Percentiles rank a stretch among this genome's conserved stretches.
Evolutionary conservation across 2,797 vertebrate genomes (phyloP).

Genomic region (Brachyrhaphis roseni): DNA sequence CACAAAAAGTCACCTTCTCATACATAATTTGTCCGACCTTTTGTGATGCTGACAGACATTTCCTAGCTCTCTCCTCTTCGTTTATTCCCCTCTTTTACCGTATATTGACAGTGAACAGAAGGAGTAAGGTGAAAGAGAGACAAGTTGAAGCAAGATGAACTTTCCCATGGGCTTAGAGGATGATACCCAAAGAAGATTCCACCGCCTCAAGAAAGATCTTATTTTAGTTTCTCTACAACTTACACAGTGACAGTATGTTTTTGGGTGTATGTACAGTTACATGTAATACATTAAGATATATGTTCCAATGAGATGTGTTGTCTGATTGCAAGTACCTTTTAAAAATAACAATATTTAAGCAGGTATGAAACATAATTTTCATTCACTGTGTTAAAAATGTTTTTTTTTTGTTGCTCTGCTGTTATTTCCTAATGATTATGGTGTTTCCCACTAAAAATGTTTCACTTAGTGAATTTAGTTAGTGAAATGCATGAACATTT

Average conservation of each 20-base stretch:
- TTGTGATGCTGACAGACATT: conserved; percentile 16
- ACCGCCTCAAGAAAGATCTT: background rate
- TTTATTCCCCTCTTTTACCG: conserved; percentile 14
- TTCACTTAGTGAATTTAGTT: background rate
- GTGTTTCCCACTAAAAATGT: background rate
- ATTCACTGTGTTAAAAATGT: background rate
- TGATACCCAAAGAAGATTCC: background rate
- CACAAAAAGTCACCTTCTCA: conserved; percentile 48
- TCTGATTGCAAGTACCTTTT: background rate
- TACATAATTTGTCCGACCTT: conserved; percentile 47
- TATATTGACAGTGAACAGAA: conserved; percentile 54
- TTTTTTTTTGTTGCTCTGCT: background rate
- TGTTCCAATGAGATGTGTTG: background rate
- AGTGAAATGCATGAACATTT: background rate
- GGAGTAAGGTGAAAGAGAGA: conserved; percentile 24
- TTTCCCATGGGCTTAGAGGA: background rate
- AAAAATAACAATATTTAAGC: background rate
- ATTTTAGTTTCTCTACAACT: background rate
- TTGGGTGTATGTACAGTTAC: background rate
- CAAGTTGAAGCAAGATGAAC: background rate
- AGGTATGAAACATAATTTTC: background rate
- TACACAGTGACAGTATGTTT: background rate
- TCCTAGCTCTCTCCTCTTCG: conserved; percentile 6
- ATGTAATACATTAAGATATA: background rate
- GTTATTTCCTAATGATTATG: background rate